phyloP scores from a whole-genome alignment of 2,888 invertebrate species.

The Habroteleia sp. region DNA sequence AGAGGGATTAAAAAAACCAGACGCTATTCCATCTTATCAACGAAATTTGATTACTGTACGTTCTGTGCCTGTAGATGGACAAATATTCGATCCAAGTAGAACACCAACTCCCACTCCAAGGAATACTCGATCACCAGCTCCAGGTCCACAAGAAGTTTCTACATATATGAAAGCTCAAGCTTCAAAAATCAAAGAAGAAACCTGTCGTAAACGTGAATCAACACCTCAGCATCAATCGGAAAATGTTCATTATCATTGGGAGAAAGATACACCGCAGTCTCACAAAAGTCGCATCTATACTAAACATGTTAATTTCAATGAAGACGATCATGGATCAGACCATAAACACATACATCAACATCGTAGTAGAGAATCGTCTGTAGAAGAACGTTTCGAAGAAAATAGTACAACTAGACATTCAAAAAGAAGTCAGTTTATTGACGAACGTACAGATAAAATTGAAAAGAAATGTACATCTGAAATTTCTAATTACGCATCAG shows the following conservation, averaged over 20 bases:
- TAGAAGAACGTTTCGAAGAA: conserved; percentile 70
- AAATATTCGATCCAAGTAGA: conserved; percentile 73
- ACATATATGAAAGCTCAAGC: conserved; percentile 84
- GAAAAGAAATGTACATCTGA: conserved; percentile 56
- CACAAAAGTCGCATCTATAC: conserved; percentile 71
- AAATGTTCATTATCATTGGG: conserved; percentile 74
- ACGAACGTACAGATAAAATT: conserved; percentile 71
- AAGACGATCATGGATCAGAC: conserved; percentile 74
- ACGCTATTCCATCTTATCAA: conserved; percentile 90
- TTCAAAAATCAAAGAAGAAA: conserved; percentile 83
- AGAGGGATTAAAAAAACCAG: conserved; percentile 85
- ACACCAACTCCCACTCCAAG: conserved; percentile 77
- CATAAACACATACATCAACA: conserved; percentile 72
- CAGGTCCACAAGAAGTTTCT: conserved; percentile 84
- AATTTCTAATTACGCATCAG: conserved; percentile 22
- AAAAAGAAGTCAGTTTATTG: conserved; percentile 67
- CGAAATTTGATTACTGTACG: conserved; percentile 86
- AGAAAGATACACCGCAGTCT: conserved; percentile 78
- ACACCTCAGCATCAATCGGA: conserved; percentile 80
- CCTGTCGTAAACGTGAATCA: conserved; percentile 70
- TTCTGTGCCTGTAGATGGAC: conserved; percentile 72
- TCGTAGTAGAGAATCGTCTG: conserved; percentile 59
- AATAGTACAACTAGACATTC: conserved; percentile 62
- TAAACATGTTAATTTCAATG: conserved; percentile 76
- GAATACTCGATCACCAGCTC: conserved; percentile 86